A percentile compares a stretch with the other conserved stretches of the same genome.
Conservation (phyloP, 2,797 vertebrate species). For the Myotis vivesi region DNA sequence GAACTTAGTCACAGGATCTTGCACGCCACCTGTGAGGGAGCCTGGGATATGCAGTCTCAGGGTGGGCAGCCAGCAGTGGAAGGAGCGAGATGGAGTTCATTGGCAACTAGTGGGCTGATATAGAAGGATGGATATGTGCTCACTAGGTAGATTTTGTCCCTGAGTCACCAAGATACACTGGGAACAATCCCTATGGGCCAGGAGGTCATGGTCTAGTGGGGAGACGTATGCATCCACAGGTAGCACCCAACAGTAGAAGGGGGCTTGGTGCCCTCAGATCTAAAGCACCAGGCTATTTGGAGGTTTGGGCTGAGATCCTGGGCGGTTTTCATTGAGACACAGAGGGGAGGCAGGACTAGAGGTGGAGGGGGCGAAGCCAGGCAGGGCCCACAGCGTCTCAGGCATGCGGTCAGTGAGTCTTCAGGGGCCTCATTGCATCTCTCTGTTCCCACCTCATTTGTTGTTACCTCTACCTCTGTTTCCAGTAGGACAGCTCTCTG, state of each 20-base stretch:
- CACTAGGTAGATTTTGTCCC: not conserved
- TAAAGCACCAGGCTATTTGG: rapidly evolving
- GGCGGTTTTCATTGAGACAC: not conserved
- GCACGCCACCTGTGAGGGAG: not conserved
- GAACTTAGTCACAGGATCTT: not conserved
- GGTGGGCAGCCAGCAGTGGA: not conserved
- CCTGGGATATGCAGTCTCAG: not conserved
- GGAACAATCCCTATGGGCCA: not conserved
- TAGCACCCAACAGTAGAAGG: rapidly evolving
- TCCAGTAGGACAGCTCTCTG: not conserved
- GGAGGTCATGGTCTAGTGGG: not conserved
- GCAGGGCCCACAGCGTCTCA: rapidly evolving
- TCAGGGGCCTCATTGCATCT: not conserved
- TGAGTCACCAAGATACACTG: not conserved
- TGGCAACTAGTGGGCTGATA: not conserved
- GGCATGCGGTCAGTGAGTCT: not conserved
- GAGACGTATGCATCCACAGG: not conserved
- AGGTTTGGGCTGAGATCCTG: not conserved
- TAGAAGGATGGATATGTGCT: not conserved
- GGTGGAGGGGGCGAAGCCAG: rapidly evolving
- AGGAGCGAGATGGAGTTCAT: not conserved
- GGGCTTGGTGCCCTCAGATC: rapidly evolving
- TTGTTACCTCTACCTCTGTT: not conserved
- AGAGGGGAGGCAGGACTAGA: not conserved
- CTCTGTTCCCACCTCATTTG: not conserved